Evolutionary conservation across 2,797 vertebrate genomes (phyloP).

Genomic region (Balearica regulorum): DNA sequence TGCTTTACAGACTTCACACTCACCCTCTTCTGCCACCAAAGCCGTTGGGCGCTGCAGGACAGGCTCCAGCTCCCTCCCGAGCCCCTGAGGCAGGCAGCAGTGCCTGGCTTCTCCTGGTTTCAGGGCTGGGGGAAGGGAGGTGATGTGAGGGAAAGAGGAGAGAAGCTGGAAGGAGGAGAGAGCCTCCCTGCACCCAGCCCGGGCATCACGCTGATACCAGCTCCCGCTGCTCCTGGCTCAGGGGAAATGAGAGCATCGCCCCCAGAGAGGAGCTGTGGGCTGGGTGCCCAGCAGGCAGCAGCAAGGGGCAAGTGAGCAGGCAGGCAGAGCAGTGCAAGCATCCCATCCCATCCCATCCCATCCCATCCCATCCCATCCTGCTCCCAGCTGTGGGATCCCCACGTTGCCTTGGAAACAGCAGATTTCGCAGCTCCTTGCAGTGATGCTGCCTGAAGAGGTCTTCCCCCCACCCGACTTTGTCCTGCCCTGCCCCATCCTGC

Average conservation of each 20-base stretch:
- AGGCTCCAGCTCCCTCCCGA: neutral
- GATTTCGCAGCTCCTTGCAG: neutral
- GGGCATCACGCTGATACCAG: accelerated
- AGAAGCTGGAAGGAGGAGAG: neutral
- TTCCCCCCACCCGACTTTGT: no score
- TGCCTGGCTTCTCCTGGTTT: neutral
- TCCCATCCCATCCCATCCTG: neutral
- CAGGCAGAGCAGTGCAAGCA: neutral
- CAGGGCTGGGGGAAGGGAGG: neutral
- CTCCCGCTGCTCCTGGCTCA: neutral
- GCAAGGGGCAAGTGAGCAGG: accelerated
- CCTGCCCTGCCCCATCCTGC: neutral
- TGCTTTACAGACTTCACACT: neutral
- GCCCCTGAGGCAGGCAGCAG: neutral
- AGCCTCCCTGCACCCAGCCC: neutral
- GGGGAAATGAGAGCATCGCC: neutral
- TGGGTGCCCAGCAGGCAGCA: neutral
- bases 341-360: neutral
- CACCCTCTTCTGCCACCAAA: neutral
- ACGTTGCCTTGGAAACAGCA: neutral
- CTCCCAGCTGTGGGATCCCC: neutral
- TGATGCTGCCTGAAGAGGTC: neutral
- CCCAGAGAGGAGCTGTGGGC: neutral
- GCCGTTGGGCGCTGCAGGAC: accelerated
- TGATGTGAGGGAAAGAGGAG: neutral